These are phyloP conservation scores for Apeltes quadracus DNA, from an alignment of 2,113 vertebrate species.

Conservation along the genomic window DNA sequence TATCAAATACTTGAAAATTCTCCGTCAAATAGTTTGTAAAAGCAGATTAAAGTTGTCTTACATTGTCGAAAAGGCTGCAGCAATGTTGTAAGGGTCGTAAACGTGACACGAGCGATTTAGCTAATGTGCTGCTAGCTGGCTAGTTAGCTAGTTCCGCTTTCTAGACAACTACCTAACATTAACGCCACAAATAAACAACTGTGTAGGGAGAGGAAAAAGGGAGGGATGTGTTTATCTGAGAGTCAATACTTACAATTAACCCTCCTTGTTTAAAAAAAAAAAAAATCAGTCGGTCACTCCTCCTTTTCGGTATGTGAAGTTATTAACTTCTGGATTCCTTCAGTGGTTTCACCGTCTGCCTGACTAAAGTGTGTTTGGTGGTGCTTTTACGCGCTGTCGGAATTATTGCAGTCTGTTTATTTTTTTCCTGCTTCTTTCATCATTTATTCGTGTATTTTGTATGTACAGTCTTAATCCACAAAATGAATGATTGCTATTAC, in stretches of 20 bases:
- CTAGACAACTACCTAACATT: conserved; percentile 27
- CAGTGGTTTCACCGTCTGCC: conserved; percentile 19
- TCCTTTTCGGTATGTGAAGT: conserved; percentile 61
- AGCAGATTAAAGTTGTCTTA: conserved; percentile 44
- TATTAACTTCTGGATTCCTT: conserved; percentile 74
- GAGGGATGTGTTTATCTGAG: conserved; percentile 9
- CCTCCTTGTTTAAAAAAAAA: conserved; percentile 26
- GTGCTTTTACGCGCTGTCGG: conserved; percentile 35
- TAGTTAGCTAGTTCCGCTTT: conserved; percentile 74
- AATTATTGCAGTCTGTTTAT: not conserved
- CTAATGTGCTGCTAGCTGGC: conserved; percentile 49
- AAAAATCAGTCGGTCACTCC: conserved; percentile 42
- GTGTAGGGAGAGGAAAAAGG: not conserved
- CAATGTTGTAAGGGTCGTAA: not conserved
- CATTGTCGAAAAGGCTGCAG: conserved; percentile 54
- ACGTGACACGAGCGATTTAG: conserved; percentile 18
- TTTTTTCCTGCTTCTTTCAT: not conserved
- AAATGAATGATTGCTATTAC: not conserved
- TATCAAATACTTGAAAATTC: not conserved
- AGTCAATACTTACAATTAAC: conserved; percentile 62
- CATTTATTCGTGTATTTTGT: not conserved
- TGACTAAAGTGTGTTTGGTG: conserved; percentile 19
- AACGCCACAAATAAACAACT: conserved; percentile 22
- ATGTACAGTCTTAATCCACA: not conserved
- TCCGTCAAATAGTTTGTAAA: not conserved